Conservation (phyloP, 2,888 invertebrate species). For the Electrophaes corylata region DNA sequence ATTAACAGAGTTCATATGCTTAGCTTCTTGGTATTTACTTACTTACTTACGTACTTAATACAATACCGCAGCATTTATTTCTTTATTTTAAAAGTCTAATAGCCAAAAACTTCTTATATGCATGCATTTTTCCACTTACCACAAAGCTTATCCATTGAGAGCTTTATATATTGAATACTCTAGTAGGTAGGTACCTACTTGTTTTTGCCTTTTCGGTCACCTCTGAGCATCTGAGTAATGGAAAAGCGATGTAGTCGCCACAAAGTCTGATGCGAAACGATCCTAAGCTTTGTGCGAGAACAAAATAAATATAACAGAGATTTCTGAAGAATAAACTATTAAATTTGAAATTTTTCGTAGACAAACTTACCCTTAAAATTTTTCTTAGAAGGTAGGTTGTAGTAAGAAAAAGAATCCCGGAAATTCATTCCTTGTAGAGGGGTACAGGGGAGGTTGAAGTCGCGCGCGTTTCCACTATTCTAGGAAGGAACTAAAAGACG, state of each 20-base stretch:
- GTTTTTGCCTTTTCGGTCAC: slow-evolving; percentile 22
- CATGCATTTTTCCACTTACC: no score
- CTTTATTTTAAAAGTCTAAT: no score
- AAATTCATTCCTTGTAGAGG: no score
- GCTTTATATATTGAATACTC: background rate
- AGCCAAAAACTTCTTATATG: no score
- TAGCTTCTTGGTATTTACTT: background rate
- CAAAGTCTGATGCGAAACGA: slow-evolving; percentile 33
- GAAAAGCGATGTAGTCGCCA: slow-evolving; percentile 58
- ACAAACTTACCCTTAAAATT: no score
- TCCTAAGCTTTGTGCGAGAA: slow-evolving; percentile 7
- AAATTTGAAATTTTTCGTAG: background rate
- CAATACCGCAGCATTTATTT: no score
- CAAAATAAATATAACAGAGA: background rate
- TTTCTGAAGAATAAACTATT: background rate
- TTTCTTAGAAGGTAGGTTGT: no score
- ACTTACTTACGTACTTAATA: background rate
- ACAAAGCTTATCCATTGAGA: background rate
- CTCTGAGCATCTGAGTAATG: slow-evolving; percentile 50
- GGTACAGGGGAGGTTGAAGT: no score
- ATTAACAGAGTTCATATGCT: background rate
- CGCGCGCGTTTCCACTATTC: no score
- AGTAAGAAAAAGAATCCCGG: no score
- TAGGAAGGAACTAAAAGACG: background rate
- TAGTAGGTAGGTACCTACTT: no score